Evolutionary conservation across 2,797 vertebrate genomes (phyloP).

Genomic region (Bovichtus variegatus): DNA sequence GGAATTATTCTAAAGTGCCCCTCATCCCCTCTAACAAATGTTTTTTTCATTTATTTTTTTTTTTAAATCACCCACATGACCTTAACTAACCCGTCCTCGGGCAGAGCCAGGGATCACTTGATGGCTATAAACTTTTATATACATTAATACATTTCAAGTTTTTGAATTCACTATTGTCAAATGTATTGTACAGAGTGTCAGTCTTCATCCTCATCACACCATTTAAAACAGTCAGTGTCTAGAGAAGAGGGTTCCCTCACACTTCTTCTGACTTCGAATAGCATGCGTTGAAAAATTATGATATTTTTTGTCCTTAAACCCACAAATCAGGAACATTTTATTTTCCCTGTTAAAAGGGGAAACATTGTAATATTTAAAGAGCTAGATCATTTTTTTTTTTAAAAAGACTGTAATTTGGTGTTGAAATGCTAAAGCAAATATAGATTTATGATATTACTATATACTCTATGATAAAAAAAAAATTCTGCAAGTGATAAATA

Average conservation of each 20-base stretch:
- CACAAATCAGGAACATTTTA: background rate
- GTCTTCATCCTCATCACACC: background rate
- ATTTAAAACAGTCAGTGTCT: background rate
- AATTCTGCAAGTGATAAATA: no score
- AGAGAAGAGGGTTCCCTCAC: slow-evolving; percentile 9
- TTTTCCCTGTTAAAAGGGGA: background rate
- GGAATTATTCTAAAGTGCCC: background rate
- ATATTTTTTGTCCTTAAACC: background rate
- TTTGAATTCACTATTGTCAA: no score
- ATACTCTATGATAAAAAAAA: no score
- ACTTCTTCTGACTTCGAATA: background rate
- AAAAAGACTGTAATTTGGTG: background rate
- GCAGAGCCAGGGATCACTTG: no score
- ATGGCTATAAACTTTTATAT: no score
- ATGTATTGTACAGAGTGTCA: background rate
- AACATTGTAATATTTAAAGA: background rate
- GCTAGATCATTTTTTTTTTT: no score
- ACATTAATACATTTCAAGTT: no score
- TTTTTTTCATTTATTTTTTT: no score
- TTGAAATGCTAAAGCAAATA: background rate
- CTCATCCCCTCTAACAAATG: background rate
- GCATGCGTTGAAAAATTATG: background rate
- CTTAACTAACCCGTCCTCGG: no score
- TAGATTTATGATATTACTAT: background rate
- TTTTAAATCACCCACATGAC: no score